Evolutionary conservation across 2,113 vertebrate species (phyloP).

Genomic region (Emydura subglobosa): DNA sequence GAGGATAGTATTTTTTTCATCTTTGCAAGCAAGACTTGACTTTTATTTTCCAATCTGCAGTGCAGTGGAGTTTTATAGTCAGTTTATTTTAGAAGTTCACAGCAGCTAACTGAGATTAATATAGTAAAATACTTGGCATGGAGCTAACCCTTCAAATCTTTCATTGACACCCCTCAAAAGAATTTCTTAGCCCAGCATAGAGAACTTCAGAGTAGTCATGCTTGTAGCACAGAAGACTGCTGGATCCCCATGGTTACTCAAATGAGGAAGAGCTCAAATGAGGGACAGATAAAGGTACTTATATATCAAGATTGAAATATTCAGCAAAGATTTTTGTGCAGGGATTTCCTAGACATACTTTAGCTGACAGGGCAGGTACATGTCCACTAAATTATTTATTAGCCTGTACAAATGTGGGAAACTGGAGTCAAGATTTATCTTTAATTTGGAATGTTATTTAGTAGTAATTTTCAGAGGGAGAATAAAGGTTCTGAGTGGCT

Average conservation of each 20-base stretch:
- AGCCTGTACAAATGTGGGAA: conserved; percentile 30
- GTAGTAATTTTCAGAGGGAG: conserved; percentile 1
- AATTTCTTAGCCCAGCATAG: not conserved
- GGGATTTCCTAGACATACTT: conserved; percentile 7
- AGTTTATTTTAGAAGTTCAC: conserved; percentile 32
- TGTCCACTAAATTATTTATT: conserved; percentile 60
- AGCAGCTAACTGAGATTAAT: not conserved
- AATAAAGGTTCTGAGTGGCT: not conserved
- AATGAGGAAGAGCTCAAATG: not conserved
- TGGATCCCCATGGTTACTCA: conserved; percentile 34
- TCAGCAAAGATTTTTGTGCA: conserved; percentile 47
- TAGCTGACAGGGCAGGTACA: conserved; percentile 42
- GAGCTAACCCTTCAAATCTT: conserved; percentile 3
- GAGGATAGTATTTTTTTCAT: not conserved
- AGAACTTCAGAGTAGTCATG: not conserved
- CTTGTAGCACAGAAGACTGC: not conserved
- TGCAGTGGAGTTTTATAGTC: not conserved
- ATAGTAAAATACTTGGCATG: conserved; percentile 12
- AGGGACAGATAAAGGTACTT: conserved; percentile 27
- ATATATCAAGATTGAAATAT: conserved; percentile 57
- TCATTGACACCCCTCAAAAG: not conserved
- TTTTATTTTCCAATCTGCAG: not conserved
- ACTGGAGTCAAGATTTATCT: conserved; percentile 10
- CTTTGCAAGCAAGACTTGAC: not conserved
- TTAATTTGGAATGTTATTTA: conserved; percentile 40